These are phyloP conservation scores for Synanthedon vespiformis DNA, from an alignment of 2,888 invertebrate genomes.

Conservation along the genomic window DNA sequence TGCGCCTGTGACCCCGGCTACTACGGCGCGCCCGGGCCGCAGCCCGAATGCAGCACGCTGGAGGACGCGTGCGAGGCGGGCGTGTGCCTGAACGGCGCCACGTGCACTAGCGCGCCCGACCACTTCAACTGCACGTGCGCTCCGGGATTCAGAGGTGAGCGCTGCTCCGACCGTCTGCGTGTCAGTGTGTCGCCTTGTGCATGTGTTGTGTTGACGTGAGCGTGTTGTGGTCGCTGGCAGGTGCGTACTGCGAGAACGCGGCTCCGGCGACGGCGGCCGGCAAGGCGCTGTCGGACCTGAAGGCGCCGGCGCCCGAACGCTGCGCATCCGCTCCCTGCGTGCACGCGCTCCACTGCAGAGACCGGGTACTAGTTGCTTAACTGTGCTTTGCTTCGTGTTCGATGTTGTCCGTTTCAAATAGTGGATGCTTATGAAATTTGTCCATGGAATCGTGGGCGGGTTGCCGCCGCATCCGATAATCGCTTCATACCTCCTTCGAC, in stretches of 20 bases:
- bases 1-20: constrained; percentile 78
- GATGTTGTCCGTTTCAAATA: no score
- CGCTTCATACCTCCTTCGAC: no score
- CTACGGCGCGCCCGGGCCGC: constrained; percentile 48
- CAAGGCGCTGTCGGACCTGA: constrained; percentile 50
- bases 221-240: constrained; percentile 18
- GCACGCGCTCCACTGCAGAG: constrained; percentile 72
- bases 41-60: constrained; percentile 44
- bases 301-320: constrained; percentile 33
- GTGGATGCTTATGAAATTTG: no score
- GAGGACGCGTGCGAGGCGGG: constrained; percentile 73
- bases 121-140: constrained; percentile 79
- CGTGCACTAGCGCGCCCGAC: constrained; percentile 70
- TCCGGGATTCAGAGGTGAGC: constrained; percentile 76
- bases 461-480: no score
- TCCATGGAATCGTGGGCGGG: no score
- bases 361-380: constrained; percentile 16
- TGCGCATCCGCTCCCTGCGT: constrained; percentile 72
- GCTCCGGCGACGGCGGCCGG: constrained; percentile 28
- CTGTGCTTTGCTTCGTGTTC: no score
- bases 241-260: constrained; percentile 66
- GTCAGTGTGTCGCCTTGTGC: constrained; percentile 17
- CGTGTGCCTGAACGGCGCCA: constrained; percentile 82
- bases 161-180: neutral
- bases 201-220: constrained; percentile 16